Evolutionary conservation across 2,113 vertebrate species (phyloP).

Genomic region (Hyperoodon ampullatus): DNA sequence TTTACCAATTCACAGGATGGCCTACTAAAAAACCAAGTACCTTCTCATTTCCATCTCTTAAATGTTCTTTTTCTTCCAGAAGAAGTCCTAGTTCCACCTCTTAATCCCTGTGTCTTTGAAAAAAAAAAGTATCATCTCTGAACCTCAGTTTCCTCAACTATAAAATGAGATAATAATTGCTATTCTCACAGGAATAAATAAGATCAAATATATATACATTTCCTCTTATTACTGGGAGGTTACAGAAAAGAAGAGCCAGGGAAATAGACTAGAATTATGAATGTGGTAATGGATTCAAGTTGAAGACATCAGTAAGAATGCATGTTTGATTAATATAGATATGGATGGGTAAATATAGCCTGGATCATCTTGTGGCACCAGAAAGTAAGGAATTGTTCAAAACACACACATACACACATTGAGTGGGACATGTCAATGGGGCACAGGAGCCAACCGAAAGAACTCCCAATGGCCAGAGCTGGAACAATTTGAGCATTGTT

Average conservation of each 20-base stretch:
- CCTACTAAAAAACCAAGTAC: not conserved
- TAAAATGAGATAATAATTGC: conserved; percentile 11
- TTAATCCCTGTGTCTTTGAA: not conserved
- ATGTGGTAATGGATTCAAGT: not conserved
- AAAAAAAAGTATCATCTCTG: not conserved
- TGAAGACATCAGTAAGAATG: conserved; percentile 20
- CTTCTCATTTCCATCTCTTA: not conserved
- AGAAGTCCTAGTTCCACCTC: not conserved
- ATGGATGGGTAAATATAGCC: not conserved
- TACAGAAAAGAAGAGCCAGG: not conserved
- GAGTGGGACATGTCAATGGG: not conserved
- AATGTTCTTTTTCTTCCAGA: not conserved
- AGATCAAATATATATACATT: not conserved
- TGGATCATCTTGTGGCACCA: not conserved
- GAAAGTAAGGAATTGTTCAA: conserved; percentile 1
- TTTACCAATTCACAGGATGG: not conserved
- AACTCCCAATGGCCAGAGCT: not conserved
- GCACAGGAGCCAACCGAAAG: not conserved
- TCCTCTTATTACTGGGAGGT: not conserved
- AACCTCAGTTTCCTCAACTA: not conserved
- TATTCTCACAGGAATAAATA: not conserved
- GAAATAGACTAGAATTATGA: not conserved
- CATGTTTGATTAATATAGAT: conserved; percentile 15
- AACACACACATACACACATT: not conserved
- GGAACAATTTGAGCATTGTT: not conserved